These are phyloP conservation scores for Cylindroiulus punctatus DNA, from an alignment of 2,888 invertebrate species.

Conservation along the genomic window DNA sequence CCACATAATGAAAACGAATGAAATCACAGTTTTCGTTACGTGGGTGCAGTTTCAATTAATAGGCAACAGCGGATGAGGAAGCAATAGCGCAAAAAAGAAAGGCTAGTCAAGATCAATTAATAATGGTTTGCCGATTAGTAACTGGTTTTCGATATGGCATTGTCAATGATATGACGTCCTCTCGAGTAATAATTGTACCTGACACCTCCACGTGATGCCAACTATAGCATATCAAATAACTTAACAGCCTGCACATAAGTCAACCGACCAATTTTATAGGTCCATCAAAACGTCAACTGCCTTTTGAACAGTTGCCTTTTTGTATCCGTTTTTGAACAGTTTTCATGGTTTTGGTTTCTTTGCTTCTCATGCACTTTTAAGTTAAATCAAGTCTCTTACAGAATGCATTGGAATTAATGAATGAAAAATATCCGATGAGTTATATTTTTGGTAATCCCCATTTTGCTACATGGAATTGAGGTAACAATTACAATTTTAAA, in stretches of 20 bases:
- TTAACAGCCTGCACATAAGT: neutral
- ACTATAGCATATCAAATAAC: neutral
- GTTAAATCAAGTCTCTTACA: too few relatives aligned
- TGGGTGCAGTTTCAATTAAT: neutral
- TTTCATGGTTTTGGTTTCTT: too few relatives aligned
- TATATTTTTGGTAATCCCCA: too few relatives aligned
- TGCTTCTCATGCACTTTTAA: too few relatives aligned
- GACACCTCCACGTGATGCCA: neutral
- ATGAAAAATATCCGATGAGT: too few relatives aligned
- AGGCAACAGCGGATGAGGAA: neutral
- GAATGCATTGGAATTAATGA: too few relatives aligned
- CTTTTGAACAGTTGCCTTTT: too few relatives aligned
- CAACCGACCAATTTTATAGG: too few relatives aligned
- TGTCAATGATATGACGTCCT: constrained; percentile 5
- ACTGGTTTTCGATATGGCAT: neutral
- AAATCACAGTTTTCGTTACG: neutral
- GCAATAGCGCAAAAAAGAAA: neutral
- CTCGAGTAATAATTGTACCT: neutral
- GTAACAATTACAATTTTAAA: too few relatives aligned
- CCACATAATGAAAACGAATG: neutral
- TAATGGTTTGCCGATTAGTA: neutral
- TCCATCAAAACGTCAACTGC: too few relatives aligned
- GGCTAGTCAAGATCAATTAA: neutral
- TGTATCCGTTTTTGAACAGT: too few relatives aligned
- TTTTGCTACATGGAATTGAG: too few relatives aligned